Evolutionary conservation across 2,888 invertebrate species (phyloP).

Genomic region (Exephanes ischioxanthus): DNA sequence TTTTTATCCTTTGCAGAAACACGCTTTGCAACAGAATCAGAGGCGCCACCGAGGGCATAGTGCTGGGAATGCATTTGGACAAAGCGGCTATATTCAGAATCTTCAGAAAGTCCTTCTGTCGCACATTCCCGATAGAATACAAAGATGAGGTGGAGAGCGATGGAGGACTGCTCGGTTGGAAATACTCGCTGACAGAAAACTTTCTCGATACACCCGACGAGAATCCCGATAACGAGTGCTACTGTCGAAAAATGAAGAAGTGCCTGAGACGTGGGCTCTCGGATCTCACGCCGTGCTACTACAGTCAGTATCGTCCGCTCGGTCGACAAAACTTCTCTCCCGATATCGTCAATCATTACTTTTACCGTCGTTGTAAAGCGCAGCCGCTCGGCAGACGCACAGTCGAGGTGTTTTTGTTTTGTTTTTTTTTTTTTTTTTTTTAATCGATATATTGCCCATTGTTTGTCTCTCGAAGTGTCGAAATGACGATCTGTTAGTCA

Average conservation of each 20-base stretch:
- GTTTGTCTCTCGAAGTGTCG: background rate
- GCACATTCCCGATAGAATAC: conserved; percentile 88
- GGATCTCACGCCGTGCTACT: conserved; percentile 90
- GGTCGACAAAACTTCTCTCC: background rate
- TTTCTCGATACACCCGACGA: conserved; percentile 87
- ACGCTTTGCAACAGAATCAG: conserved; percentile 89
- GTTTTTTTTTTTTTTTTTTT: background rate
- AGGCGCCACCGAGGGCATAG: conserved; percentile 90
- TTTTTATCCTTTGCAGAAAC: conserved; percentile 82
- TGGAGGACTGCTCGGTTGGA: conserved; percentile 87
- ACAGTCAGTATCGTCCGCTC: conserved; percentile 86
- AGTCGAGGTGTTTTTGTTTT: background rate
- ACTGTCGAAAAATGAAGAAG: conserved; percentile 86
- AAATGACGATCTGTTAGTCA: background rate
- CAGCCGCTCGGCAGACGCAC: background rate
- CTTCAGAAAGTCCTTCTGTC: conserved; percentile 92
- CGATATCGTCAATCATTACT: background rate
- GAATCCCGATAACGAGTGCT: conserved; percentile 89
- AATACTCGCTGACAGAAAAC: conserved; percentile 88
- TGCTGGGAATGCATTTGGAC: conserved; percentile 89
- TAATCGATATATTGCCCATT: background rate
- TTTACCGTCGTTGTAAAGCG: background rate
- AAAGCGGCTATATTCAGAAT: conserved; percentile 87
- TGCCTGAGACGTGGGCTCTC: conserved; percentile 88
- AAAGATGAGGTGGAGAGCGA: conserved; percentile 79